These are phyloP conservation scores for Myotis pilosus DNA, from an alignment of 2,797 vertebrate genomes.

Conservation along the genomic window DNA sequence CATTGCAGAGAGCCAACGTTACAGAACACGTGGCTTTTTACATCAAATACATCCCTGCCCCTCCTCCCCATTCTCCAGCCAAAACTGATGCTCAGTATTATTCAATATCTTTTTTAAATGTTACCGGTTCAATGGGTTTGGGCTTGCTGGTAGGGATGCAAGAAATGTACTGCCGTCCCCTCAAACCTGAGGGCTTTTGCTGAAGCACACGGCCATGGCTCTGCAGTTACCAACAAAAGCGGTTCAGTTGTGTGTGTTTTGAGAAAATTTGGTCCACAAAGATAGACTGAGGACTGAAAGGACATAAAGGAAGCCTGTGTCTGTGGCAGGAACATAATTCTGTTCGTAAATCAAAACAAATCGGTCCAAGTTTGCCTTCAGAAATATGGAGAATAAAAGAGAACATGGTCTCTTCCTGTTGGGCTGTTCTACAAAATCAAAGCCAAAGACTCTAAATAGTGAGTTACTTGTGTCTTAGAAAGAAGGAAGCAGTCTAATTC, in stretches of 20 bases:
- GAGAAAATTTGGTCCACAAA: conserved; percentile 74
- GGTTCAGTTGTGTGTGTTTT: conserved; percentile 77
- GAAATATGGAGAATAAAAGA: conserved; percentile 83
- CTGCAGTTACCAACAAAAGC: conserved; percentile 76
- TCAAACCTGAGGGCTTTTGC: conserved; percentile 34
- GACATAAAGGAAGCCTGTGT: conserved; percentile 80
- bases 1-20: conserved; percentile 41
- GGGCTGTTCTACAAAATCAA: conserved; percentile 82
- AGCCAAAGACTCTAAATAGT: conserved; percentile 83
- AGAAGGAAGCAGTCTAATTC: conserved; percentile 84
- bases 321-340: conserved; percentile 79
- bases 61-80: neutral
- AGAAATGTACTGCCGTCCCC: neutral
- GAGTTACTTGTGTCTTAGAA: conserved; percentile 81
- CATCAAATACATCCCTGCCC: neutral
- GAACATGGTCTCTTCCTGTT: conserved; percentile 82
- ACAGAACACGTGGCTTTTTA: conserved; percentile 65
- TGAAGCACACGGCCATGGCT: conserved; percentile 66
- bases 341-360: conserved; percentile 84
- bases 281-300: conserved; percentile 72
- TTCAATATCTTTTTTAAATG: conserved; percentile 66
- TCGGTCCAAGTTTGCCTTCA: conserved; percentile 83
- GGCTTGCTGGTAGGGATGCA: conserved; percentile 32
- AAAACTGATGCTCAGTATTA: conserved; percentile 48
- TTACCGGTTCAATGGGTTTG: conserved; percentile 44